phyloP scores from a whole-genome alignment of 2,888 invertebrate genomes.

The Drosophila acutilabella region DNA sequence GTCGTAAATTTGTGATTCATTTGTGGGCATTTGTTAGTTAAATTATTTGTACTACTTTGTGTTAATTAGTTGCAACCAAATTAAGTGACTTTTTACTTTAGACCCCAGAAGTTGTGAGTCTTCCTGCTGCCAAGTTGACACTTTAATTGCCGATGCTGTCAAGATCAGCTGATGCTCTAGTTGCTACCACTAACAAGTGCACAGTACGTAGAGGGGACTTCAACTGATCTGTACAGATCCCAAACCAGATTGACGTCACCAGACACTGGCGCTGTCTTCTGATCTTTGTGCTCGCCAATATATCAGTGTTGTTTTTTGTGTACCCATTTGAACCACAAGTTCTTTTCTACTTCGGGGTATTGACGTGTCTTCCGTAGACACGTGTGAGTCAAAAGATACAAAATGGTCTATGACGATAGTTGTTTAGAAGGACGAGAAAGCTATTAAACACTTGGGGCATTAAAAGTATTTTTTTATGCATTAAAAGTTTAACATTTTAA shows the following conservation, averaged over 20 bases:
- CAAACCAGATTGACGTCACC: conserved; percentile 50
- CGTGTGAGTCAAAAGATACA: conserved; percentile 42
- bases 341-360: conserved; percentile 2
- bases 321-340: conserved; percentile 2
- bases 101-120: background rate
- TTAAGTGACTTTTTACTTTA: conserved; percentile 12
- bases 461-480: conserved; percentile 17
- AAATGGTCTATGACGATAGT: conserved; percentile 41
- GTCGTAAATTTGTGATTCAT: conserved; percentile 63
- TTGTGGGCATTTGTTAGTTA: conserved; percentile 20
- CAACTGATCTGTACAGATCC: conserved; percentile 6
- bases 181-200: conserved; percentile 33
- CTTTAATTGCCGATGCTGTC: conserved; percentile 74
- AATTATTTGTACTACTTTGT: conserved; percentile 35
- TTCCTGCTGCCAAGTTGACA: conserved; percentile 49
- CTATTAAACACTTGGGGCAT: conserved; percentile 25
- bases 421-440: conserved; percentile 22
- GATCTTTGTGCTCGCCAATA: conserved; percentile 36
- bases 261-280: conserved; percentile 41
- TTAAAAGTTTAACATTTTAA: background rate
- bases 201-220: conserved; percentile 1
- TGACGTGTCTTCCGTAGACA: conserved; percentile 25
- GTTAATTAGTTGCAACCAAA: conserved; percentile 42
- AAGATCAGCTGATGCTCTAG: conserved; percentile 63
- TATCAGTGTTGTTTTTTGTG: conserved; percentile 9